A percentile compares a stretch with the other conserved stretches of the same genome.
phyloP scores from a whole-genome alignment of 2,797 vertebrate species.

The Benthosema pterotum region DNA sequence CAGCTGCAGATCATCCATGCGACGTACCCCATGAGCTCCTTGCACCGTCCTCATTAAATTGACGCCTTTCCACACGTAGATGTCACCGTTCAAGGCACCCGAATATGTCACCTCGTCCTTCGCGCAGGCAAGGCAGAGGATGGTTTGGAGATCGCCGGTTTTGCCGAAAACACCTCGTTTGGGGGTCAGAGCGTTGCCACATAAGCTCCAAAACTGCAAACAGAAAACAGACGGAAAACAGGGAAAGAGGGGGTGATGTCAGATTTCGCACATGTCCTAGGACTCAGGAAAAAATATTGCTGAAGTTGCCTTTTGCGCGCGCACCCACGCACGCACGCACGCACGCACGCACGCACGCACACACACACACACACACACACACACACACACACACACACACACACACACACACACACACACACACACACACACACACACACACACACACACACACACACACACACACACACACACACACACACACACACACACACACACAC shows the following conservation, averaged over 20 bases:
- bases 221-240: conserved; percentile 49
- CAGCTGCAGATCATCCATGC: not conserved
- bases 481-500: not conserved
- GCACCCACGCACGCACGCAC: not conserved
- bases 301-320: too few relatives aligned
- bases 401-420: not conserved
- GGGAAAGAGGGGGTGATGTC: conserved; percentile 22
- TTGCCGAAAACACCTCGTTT: conserved; percentile 97
- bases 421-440: too few relatives aligned
- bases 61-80: conserved; percentile 98
- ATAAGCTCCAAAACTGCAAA: conserved; percentile 98
- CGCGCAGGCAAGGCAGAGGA: conserved; percentile 95
- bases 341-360: not conserved
- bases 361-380: not conserved
- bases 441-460: not conserved
- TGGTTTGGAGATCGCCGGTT: conserved; percentile 97
- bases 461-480: not conserved
- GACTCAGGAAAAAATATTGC: too few relatives aligned
- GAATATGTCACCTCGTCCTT: conserved; percentile 97
- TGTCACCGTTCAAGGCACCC: conserved; percentile 95
- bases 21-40: conserved; percentile 93
- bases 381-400: not conserved
- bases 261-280: conserved; percentile 24
- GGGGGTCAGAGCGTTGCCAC: conserved; percentile 95
- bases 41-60: conserved; percentile 94